Conservation (phyloP, 2,888 invertebrate genomes). For the Uropetala carovei region DNA sequence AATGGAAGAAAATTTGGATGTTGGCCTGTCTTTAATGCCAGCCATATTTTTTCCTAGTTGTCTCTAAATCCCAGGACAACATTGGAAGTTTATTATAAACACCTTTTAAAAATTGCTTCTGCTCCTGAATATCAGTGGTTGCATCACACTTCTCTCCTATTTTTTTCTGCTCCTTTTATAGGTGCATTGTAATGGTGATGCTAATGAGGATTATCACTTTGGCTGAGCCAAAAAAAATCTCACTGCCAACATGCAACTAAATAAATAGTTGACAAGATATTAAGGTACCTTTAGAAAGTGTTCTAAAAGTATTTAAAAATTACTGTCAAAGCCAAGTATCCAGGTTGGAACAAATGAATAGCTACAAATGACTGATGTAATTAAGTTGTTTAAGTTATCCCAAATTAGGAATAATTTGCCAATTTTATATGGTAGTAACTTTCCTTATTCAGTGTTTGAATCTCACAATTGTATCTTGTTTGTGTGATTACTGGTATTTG, state of each 20-base stretch:
- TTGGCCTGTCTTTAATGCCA: neutral
- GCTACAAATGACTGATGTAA: no score
- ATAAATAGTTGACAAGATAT: neutral
- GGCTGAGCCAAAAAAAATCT: slow-evolving; percentile 55
- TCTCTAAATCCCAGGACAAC: neutral
- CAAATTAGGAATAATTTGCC: no score
- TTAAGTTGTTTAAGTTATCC: no score
- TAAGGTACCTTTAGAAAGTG: no score
- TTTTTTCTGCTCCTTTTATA: slow-evolving; percentile 40
- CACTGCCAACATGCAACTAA: slow-evolving; percentile 57
- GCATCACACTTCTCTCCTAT: neutral
- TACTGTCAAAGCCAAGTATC: no score
- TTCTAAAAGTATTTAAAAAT: no score
- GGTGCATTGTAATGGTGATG: neutral
- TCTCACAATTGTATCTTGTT: no score
- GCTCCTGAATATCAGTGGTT: neutral
- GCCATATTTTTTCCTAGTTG: neutral
- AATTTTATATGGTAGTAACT: no score
- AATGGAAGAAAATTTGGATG: no score
- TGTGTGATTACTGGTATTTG: no score
- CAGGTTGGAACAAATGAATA: no score
- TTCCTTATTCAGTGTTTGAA: no score
- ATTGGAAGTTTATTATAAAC: neutral
- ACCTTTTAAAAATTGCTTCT: neutral
- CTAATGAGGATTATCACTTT: slow-evolving; percentile 34